Conservation (phyloP, 2,113 vertebrate genomes). For the Corythornis cristatus region DNA sequence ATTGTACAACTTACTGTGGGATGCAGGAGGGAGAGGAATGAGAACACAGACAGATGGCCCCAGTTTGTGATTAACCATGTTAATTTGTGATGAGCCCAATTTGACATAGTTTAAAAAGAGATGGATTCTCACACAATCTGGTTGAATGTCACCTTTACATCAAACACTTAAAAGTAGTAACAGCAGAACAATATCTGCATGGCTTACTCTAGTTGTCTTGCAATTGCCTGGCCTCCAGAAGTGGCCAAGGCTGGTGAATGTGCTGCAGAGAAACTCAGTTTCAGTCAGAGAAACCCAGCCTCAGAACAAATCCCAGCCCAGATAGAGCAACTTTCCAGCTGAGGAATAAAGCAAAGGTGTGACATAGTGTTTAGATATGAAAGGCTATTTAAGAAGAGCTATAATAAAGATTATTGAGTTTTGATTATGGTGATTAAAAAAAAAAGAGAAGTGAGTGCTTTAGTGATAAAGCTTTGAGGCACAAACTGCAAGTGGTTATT, state of each 20-base stretch:
- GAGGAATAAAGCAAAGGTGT: neutral
- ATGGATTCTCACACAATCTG: neutral
- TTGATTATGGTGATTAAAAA: neutral
- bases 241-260: neutral
- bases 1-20: neutral
- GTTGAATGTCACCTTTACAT: neutral
- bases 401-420: neutral
- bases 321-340: neutral
- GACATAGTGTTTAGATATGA: neutral
- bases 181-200: neutral
- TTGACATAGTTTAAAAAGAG: neutral
- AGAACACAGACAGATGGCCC: neutral
- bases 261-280: neutral
- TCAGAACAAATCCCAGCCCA: neutral
- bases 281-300: neutral
- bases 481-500: neutral
- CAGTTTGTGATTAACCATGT: neutral
- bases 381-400: neutral
- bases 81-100: neutral
- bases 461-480: neutral
- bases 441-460: neutral
- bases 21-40: neutral
- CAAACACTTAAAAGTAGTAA: neutral
- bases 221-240: neutral
- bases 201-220: neutral